phyloP scores from a whole-genome alignment of 2,113 vertebrate genomes.

The Chinchilla lanigera region DNA sequence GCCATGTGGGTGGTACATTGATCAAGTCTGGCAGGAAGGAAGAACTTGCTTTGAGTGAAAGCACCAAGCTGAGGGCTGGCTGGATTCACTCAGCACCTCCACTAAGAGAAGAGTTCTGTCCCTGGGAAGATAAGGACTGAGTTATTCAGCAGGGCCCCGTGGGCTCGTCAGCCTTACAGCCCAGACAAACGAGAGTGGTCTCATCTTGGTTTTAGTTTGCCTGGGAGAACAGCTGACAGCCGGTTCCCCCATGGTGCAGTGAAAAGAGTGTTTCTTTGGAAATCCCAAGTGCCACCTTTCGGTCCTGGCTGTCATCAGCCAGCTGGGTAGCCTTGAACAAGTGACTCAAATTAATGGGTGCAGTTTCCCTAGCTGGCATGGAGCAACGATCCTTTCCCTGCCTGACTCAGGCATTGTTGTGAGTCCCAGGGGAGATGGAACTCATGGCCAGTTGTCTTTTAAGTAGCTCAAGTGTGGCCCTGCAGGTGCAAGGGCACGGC shows the following conservation, averaged over 20 bases:
- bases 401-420: background rate
- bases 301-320: background rate
- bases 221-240: background rate
- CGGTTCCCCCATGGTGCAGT: background rate
- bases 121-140: background rate
- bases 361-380: background rate
- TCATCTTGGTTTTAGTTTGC: background rate
- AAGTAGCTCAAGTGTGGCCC: background rate
- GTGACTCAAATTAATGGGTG: background rate
- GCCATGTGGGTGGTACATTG: background rate
- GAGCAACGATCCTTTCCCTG: background rate
- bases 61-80: background rate
- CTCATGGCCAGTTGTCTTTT: background rate
- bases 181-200: background rate
- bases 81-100: background rate
- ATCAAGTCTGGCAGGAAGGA: background rate
- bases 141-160: background rate
- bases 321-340: background rate
- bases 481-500: background rate
- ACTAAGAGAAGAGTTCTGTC: background rate
- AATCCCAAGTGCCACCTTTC: background rate
- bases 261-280: background rate
- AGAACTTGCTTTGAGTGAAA: background rate
- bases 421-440: background rate
- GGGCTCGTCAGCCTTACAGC: background rate